These are phyloP conservation scores for Lasioglossum villosulum DNA, from an alignment of 2,888 invertebrate species.

Conservation along the genomic window DNA sequence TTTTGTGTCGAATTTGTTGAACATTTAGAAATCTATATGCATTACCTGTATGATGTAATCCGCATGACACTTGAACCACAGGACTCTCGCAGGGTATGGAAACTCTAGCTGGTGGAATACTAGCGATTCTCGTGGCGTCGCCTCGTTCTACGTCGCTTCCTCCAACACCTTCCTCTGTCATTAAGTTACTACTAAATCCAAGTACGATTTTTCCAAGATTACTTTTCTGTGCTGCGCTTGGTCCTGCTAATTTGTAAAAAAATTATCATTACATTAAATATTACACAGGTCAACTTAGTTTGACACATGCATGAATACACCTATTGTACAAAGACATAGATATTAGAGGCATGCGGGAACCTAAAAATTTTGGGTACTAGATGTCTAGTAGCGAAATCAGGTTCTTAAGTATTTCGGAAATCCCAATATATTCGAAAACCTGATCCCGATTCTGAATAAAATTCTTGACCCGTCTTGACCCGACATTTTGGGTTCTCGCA, in stretches of 20 bases:
- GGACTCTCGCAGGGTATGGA: constrained; percentile 89
- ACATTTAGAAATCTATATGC: neutral
- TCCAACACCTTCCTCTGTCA: constrained; percentile 78
- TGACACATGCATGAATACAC: constrained; percentile 7
- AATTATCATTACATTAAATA: constrained; percentile 25
- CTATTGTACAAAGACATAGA: constrained; percentile 23
- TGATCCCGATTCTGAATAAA: neutral
- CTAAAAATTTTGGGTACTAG: neutral
- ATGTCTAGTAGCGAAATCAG: neutral
- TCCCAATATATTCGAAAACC: too few species aligned
- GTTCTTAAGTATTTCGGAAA: neutral
- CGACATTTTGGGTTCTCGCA: neutral
- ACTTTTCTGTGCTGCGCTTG: constrained; percentile 76
- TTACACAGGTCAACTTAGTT: neutral
- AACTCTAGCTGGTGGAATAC: constrained; percentile 92
- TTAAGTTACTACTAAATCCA: constrained; percentile 73
- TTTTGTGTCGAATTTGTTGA: neutral
- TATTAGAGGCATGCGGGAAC: neutral
- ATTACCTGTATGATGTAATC: constrained; percentile 93
- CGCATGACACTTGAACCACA: constrained; percentile 93
- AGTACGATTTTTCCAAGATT: constrained; percentile 70
- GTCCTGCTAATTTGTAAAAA: constrained; percentile 67
- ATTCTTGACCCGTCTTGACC: neutral
- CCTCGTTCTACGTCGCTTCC: constrained; percentile 87
- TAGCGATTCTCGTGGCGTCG: constrained; percentile 88